Conservation (phyloP, 2,113 vertebrate species). For the cat (Felis catus) region F.catus_Fca126_mat1.0 CM031419.1:65140001-65140500, state of each 20-base stretch:
- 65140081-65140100: background rate
- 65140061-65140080: background rate
- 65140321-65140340: background rate
- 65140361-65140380: background rate
- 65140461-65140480: background rate
- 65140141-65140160: background rate
- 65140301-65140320: background rate
- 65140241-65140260: background rate
- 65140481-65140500: background rate
- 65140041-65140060: background rate
- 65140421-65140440: background rate
- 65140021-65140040: background rate
- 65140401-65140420: background rate
- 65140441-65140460: background rate
- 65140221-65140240: no score
- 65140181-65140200: background rate
- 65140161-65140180: background rate
- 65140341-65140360: background rate
- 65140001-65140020: background rate
- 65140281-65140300: background rate
- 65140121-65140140: background rate
- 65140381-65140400: background rate
- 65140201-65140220: background rate
- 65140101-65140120: background rate
- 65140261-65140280: background rate